phyloP scores from a whole-genome alignment of 2,797 vertebrate genomes.

The Clarias pachynema region DNA sequence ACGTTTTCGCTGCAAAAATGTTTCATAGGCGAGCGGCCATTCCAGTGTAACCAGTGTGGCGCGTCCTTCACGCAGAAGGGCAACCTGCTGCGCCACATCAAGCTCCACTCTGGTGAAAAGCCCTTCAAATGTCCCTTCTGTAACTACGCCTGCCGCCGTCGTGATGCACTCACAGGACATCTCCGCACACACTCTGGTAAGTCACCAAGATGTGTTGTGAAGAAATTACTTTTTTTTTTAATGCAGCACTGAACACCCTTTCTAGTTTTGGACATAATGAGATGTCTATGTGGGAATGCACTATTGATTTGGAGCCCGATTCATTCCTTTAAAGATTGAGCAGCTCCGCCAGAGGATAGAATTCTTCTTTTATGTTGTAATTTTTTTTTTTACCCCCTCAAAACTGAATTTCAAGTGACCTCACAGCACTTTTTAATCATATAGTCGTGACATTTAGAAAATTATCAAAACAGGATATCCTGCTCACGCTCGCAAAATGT shows the following conservation, averaged over 20 bases:
- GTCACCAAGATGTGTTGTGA: conserved; percentile 51
- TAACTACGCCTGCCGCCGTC: conserved; percentile 92
- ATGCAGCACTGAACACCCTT: conserved; percentile 20
- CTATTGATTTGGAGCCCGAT: conserved; percentile 3
- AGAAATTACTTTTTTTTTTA: conserved; percentile 36
- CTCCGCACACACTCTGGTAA: conserved; percentile 95
- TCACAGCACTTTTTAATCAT: conserved; percentile 43
- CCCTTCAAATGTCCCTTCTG: conserved; percentile 97
- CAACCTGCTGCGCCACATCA: conserved; percentile 94
- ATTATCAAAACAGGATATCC: conserved; percentile 80
- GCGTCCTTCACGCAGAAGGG: conserved; percentile 98
- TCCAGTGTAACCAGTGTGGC: conserved; percentile 97
- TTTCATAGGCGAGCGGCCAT: conserved; percentile 87
- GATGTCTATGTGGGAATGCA: not conserved
- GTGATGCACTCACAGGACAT: conserved; percentile 93
- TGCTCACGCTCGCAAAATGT: conserved; percentile 67
- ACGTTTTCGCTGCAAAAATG: conserved; percentile 1
- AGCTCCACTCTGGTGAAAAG: conserved; percentile 96
- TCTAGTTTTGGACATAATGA: not conserved
- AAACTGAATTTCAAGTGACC: conserved; percentile 38
- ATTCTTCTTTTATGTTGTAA: not conserved
- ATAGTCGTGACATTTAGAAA: conserved; percentile 72
- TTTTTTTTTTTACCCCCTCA: not conserved
- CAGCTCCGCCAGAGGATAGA: not conserved
- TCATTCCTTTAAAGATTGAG: conserved; percentile 14